Percentiles rank a stretch among this genome's conserved stretches.
Conservation (phyloP, 2,888 invertebrate genomes). For the Dicyrtomina minuta region DNA sequence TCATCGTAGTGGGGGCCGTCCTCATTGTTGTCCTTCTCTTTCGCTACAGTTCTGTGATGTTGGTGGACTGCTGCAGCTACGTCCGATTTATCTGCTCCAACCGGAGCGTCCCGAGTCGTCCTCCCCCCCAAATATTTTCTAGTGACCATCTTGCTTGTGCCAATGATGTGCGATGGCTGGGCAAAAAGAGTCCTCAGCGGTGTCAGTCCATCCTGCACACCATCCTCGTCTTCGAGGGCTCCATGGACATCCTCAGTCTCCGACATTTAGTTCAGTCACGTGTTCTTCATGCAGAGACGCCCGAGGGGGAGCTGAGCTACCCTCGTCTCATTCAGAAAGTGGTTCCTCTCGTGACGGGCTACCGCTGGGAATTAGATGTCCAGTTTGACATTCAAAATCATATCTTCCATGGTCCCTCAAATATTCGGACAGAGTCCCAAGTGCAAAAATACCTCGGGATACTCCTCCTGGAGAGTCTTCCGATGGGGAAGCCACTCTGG, state of each 20-base stretch:
- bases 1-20: constrained; percentile 53
- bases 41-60: constrained; percentile 55
- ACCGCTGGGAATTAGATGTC: constrained; percentile 60
- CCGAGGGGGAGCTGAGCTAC: constrained; percentile 57
- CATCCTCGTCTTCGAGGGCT: constrained; percentile 59
- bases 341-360: constrained; percentile 57
- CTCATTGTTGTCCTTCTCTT: constrained; percentile 56
- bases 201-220: constrained; percentile 58
- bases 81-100: constrained; percentile 55
- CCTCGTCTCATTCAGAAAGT: constrained; percentile 60
- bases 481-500: constrained; percentile 60
- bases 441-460: constrained; percentile 59
- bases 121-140: constrained; percentile 46
- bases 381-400: constrained; percentile 61
- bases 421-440: constrained; percentile 55
- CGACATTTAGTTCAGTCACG: constrained; percentile 59
- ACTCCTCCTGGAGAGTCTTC: constrained; percentile 58
- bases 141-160: constrained; percentile 55
- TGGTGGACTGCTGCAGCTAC: constrained; percentile 54
- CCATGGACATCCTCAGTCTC: constrained; percentile 58
- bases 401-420: constrained; percentile 57
- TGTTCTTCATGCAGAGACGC: constrained; percentile 57
- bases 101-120: constrained; percentile 37
- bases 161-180: constrained; percentile 60
- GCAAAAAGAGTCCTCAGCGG: constrained; percentile 54